Evolutionary conservation across 2,797 vertebrate genomes (phyloP).

Genomic region (Vipera latastei): DNA sequence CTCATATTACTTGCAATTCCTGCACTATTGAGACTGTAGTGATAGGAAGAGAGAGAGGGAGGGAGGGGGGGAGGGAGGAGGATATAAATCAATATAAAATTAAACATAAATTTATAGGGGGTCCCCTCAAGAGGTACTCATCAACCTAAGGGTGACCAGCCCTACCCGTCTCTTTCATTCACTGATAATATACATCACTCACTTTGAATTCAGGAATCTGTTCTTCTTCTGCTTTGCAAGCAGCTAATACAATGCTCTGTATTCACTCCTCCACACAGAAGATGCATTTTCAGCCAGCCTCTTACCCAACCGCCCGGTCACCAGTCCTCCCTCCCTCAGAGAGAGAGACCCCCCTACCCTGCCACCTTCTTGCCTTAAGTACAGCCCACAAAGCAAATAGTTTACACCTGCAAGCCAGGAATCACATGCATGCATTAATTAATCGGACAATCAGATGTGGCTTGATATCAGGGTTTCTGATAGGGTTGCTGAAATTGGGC

Average conservation of each 20-base stretch:
- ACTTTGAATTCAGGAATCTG: background rate
- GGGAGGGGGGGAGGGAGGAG: too few species aligned
- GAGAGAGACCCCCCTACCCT: background rate
- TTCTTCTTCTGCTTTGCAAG: background rate
- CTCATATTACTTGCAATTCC: background rate
- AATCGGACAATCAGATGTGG: background rate
- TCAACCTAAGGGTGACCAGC: background rate
- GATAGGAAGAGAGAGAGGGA: background rate
- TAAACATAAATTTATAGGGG: background rate
- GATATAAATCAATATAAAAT: background rate
- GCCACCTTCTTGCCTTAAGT: background rate
- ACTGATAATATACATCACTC: background rate
- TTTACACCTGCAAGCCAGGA: conserved; percentile 7
- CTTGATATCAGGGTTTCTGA: background rate
- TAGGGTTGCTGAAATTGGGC: background rate
- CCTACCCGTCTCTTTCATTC: background rate
- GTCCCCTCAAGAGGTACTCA: background rate
- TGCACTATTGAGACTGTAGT: background rate
- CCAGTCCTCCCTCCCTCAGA: background rate
- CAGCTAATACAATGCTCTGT: too few species aligned
- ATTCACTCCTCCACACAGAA: background rate
- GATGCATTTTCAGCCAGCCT: background rate
- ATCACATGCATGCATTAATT: background rate
- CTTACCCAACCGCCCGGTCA: background rate
- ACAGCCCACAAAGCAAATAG: background rate